Base-by-base conservation (phyloP, 2,888 invertebrate species). In the Oscheius sp. region DNA sequence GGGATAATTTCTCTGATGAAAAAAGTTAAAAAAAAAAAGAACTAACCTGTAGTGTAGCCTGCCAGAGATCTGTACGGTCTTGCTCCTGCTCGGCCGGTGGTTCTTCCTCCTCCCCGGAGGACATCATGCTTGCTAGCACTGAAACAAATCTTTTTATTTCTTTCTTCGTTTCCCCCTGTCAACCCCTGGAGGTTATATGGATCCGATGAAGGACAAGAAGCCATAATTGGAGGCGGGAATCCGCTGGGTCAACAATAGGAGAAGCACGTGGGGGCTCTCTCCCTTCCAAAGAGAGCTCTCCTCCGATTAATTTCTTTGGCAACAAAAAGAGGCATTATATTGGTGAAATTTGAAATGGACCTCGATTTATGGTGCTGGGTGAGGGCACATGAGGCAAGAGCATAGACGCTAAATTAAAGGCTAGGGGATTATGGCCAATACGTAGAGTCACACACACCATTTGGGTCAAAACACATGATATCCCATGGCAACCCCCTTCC, bases 41-140 rank as follows among this genome's bases (percentile, higher is more conserved):
- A n/a, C 15, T 23, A 34, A 83, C 84, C 80, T 85, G 84, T 58
- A 85, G 70, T 29, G 85, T 85, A 52, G 81, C 82, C 70, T 86
- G 85, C 85, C 85, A 85, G 42, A 85, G 74, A 67, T 85, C 85
- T 34, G 79, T 73, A 57, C 31, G 61, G 64, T 80, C 75, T 53
- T 78, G 75, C 61, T 84, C 83, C 48, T 71, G 63, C 25, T 69
- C 69, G 53, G 52, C 34, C 29, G 74, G 77, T 67, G 73, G 77
- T 58, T 83, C 82, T 65, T 82, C 82, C 69, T 83, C 83, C 77
- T 80, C 77, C 70, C 79, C 82, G 65, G 79, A 79, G 71, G 78
- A 79, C 81, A 83, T 82, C 80, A 83, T 82, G 71, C 79, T 80
- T 58, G 80, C 81, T 74, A 83, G 74, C 80, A 81, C 83, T 83